phyloP scores from a whole-genome alignment of 2,113 vertebrate species.

The Bos indicus region DNA sequence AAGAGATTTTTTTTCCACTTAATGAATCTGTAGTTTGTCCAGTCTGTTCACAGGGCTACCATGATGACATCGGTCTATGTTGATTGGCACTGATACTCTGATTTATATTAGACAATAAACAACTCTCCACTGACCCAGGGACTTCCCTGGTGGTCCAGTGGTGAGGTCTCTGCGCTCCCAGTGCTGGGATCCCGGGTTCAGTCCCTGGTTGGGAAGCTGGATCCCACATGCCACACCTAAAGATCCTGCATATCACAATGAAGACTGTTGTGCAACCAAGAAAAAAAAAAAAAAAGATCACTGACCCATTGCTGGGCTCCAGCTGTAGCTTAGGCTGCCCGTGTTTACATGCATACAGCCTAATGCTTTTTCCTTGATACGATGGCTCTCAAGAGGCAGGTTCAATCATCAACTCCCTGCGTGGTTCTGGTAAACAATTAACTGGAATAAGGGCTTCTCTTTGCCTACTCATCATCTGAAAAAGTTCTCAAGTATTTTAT shows the following conservation, averaged over 20 bases:
- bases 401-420: not conserved
- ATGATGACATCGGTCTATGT: not conserved
- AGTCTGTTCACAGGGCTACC: not conserved
- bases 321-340: not conserved
- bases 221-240: not conserved
- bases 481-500: not conserved
- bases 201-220: not conserved
- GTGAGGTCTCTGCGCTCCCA: not conserved
- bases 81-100: not conserved
- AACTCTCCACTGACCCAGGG: not conserved
- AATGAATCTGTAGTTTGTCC: not conserved
- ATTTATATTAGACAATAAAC: not conserved
- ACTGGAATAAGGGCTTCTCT: not conserved
- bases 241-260: not conserved
- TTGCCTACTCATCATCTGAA: not conserved
- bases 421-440: not conserved
- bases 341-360: not conserved
- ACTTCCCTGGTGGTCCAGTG: not conserved
- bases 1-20: not conserved
- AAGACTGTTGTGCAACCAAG: not conserved
- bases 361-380: not conserved
- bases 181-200: not conserved
- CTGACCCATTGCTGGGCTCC: not conserved
- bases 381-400: not conserved
- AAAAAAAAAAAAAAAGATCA: not conserved